Percentiles rank a stretch among this genome's conserved stretches.
Conservation (phyloP, 2,113 vertebrate species). For the Euleptes europaea region DNA sequence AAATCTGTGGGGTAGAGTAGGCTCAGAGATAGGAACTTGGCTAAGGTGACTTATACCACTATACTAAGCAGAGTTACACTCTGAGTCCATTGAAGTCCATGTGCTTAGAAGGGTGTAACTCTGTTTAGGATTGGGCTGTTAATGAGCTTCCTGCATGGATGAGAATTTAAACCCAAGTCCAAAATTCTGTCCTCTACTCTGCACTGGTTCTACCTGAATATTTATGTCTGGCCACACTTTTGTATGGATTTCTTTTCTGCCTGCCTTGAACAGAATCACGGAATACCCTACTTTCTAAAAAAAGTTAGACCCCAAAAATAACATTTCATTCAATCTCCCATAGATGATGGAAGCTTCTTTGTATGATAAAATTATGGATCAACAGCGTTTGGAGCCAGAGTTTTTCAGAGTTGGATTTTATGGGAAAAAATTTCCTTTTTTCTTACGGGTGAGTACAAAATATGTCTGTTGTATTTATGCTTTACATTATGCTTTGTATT, state of each 20-base stretch:
- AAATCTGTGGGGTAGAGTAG: neutral
- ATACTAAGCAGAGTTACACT: too few species aligned
- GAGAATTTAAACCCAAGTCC: neutral
- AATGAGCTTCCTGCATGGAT: neutral
- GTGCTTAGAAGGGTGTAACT: too few species aligned
- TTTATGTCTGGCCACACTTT: neutral
- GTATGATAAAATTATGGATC: constrained; percentile 99
- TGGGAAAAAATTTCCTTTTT: constrained; percentile 98
- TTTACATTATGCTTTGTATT: neutral
- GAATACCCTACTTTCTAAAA: neutral
- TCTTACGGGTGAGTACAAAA: constrained; percentile 87
- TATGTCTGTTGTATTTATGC: neutral
- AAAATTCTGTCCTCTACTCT: neutral
- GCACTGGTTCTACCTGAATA: neutral
- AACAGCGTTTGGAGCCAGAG: constrained; percentile 95
- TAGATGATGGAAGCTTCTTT: constrained; percentile 97
- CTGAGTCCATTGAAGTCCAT: too few species aligned
- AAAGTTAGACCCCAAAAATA: neutral
- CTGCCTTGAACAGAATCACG: neutral
- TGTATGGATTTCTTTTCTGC: neutral
- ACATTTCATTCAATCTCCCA: constrained; percentile 29
- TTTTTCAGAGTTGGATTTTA: constrained; percentile 99
- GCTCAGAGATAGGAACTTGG: neutral
- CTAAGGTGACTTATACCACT: neutral
- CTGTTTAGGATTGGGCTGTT: too few species aligned